Percentiles rank a stretch among this genome's conserved stretches.
Evolutionary conservation across 2,113 vertebrate species (phyloP).

Genomic region (Phocoena phocoena): DNA sequence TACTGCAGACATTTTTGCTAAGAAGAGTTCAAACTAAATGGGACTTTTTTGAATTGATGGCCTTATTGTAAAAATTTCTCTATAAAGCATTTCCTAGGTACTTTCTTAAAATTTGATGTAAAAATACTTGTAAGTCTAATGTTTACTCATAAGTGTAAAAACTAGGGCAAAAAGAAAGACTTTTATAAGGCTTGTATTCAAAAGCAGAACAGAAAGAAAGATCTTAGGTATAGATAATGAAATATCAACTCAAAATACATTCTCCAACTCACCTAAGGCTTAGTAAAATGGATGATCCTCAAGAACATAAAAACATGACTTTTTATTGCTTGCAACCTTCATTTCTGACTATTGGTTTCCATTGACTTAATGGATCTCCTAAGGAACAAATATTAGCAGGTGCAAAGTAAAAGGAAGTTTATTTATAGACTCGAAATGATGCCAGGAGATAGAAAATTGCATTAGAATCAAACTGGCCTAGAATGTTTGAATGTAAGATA

Average conservation of each 20-base stretch:
- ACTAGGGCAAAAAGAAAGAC: background rate
- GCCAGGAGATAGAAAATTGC: background rate
- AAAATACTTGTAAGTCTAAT: background rate
- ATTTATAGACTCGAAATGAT: background rate
- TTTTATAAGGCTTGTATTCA: background rate
- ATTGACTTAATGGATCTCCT: background rate
- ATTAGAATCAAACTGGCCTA: background rate
- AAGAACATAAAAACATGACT: background rate
- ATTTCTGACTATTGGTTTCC: background rate
- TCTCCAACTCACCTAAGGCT: background rate
- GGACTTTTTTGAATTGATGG: background rate
- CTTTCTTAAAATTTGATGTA: background rate
- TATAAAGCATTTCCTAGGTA: background rate
- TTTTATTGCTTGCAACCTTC: background rate
- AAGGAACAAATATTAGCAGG: background rate
- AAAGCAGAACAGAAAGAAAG: slow-evolving; percentile 13
- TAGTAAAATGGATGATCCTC: background rate
- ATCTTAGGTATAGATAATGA: background rate
- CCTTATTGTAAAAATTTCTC: background rate
- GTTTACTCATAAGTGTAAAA: background rate
- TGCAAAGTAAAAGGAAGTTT: background rate
- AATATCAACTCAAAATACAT: slow-evolving; percentile 30
- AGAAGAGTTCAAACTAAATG: background rate
- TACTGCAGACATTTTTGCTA: background rate
- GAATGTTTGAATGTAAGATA: background rate